Base-by-base conservation (phyloP, 2,113 vertebrate genomes). In the Grammomys surdaster region DNA sequence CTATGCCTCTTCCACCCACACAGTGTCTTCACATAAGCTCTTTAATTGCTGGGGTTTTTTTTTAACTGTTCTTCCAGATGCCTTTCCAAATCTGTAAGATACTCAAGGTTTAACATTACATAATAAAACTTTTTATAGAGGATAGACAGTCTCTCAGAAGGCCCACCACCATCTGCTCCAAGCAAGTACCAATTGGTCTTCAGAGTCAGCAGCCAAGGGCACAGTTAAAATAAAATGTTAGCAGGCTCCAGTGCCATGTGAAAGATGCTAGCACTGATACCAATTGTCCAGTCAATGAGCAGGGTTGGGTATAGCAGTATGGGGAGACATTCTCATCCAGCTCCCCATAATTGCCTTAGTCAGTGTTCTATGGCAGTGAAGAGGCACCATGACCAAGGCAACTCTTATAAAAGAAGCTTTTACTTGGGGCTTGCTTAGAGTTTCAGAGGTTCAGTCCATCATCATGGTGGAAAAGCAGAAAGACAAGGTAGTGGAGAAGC, bases 91-190 rank as follows among this genome's bases (percentile, higher is more conserved):
- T 89, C 70, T 89, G 87, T 58, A 75, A 60, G 70, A 75, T 89
- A 58, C 28, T 89, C 69, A 75, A 89, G 87, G 87, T 60, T 89
- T 58, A 33, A n/a, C 24, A 43, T 89, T 89, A 75, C 75, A 89
- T 89, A 89, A 89, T 43, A 28, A 40, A 89, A 89, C 87, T 89
- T 89, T 75, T 73, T 89, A 75, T 73, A 89, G 70, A 73, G 58
- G 48, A 69, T 33, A 70, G 70, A 75, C 87, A 89, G 70, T 26
- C 24, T 75, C 87, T 43, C 87, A 58, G 54, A 89, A 88, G 69
- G 70, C 69, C 48, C 24, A 89, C 67, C 54, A 75, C 51, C 87
- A 60, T 75, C 70, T 89, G 87, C 58, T 89, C 87, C 69, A 75
- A 43, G 28, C 51, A 89, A 89, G 51, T 75, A 51, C 51, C 70